Evolutionary conservation across 1,140 invertebrate species (phyloP).

Genomic region (Orchesella cincta): DNA sequence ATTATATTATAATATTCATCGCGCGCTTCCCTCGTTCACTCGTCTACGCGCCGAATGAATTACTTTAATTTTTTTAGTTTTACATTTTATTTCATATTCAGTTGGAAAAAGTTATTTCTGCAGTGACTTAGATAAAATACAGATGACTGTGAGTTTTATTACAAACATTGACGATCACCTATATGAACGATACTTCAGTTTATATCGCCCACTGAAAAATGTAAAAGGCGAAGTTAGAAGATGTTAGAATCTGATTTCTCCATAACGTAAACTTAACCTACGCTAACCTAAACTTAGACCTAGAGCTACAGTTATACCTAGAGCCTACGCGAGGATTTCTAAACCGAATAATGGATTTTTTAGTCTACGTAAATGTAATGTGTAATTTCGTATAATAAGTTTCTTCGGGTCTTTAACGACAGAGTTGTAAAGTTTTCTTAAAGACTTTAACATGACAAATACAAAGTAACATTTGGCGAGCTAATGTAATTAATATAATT

Average conservation of each 20-base stretch:
- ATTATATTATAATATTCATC: too few relatives aligned
- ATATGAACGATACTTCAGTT: neutral
- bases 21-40: too few relatives aligned
- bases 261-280: neutral
- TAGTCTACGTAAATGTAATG: neutral
- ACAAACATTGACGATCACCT: constrained; percentile 11
- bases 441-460: too few relatives aligned
- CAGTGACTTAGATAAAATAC: constrained; percentile 27
- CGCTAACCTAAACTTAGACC: neutral
- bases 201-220: neutral
- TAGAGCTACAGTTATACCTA: too few relatives aligned
- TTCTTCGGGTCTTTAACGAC: too few relatives aligned
- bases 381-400: too few relatives aligned
- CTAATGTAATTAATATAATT: too few relatives aligned
- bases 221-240: neutral
- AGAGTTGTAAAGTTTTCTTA: too few relatives aligned
- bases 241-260: neutral
- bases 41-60: too few relatives aligned
- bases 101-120: constrained; percentile 3
- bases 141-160: constrained; percentile 16
- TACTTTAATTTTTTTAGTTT: neutral
- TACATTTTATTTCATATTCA: neutral
- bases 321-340: neutral
- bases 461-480: too few relatives aligned
- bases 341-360: neutral